Evolutionary conservation across 2,888 invertebrate species (phyloP).

Genomic region (Macrophya alboannulata): DNA sequence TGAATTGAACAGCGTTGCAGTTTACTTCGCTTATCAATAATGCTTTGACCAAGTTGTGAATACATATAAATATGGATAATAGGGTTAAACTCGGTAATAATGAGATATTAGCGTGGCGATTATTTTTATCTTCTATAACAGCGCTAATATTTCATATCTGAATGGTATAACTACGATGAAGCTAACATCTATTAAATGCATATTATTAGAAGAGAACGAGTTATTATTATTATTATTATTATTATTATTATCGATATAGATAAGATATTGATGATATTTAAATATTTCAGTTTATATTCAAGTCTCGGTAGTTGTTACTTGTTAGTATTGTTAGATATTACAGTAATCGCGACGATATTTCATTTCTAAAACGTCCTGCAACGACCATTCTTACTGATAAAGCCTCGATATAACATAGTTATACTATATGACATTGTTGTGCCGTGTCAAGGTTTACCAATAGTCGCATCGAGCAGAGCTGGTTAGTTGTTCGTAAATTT

Average conservation of each 20-base stretch:
- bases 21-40: slow-evolving; percentile 18
- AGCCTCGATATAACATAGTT: slow-evolving; percentile 23
- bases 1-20: slow-evolving; percentile 39
- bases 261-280: neutral
- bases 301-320: slow-evolving; percentile 32
- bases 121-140: slow-evolving; percentile 48
- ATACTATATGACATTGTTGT: slow-evolving; percentile 33
- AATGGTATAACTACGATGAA: slow-evolving; percentile 40
- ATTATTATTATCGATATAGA: neutral
- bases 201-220: slow-evolving; percentile 1
- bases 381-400: slow-evolving; percentile 26
- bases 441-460: slow-evolving; percentile 27
- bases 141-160: slow-evolving; percentile 34
- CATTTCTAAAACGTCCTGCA: slow-evolving; percentile 24
- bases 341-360: slow-evolving; percentile 32
- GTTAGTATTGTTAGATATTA: slow-evolving; percentile 28
- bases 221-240: neutral
- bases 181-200: slow-evolving; percentile 43
- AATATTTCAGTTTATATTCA: neutral
- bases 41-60: slow-evolving; percentile 41
- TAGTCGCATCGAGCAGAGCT: slow-evolving; percentile 13
- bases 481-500: neutral
- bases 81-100: slow-evolving; percentile 22
- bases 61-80: slow-evolving; percentile 1
- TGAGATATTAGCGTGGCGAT: slow-evolving; percentile 48